Conservation (phyloP, 2,797 vertebrate genomes). For the Leptoclinus maculatus region DNA sequence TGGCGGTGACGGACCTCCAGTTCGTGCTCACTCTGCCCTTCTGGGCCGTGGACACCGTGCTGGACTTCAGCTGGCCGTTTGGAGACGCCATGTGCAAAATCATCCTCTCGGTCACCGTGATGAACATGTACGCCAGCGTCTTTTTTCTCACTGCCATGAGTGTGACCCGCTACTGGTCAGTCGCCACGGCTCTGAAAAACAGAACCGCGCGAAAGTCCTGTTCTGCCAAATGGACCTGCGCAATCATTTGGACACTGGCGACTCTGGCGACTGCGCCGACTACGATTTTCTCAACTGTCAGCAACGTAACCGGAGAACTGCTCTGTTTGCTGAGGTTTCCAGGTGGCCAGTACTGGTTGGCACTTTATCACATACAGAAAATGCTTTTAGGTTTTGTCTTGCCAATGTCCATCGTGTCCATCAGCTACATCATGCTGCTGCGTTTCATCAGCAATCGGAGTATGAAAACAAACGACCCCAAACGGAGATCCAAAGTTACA, state of each 20-base stretch:
- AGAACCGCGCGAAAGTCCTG: slow-evolving; percentile 52
- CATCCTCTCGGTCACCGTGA: slow-evolving; percentile 85
- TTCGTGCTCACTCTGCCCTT: slow-evolving; percentile 87
- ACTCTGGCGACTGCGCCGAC: slow-evolving; percentile 82
- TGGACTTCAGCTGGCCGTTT: slow-evolving; percentile 90
- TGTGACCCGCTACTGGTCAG: slow-evolving; percentile 84
- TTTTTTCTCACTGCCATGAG: slow-evolving; percentile 90
- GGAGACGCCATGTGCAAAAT: slow-evolving; percentile 88
- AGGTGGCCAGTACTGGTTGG: slow-evolving; percentile 83
- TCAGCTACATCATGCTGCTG: slow-evolving; percentile 82
- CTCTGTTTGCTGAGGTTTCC: slow-evolving; percentile 84
- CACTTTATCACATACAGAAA: slow-evolving; percentile 86
- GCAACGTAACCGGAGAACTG: slow-evolving; percentile 81
- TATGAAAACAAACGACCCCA: slow-evolving; percentile 77
- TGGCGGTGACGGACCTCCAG: slow-evolving; percentile 86
- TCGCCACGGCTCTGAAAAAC: slow-evolving; percentile 78
- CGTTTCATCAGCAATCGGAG: slow-evolving; percentile 77
- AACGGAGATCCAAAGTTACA: slow-evolving; percentile 78
- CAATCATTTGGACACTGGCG: slow-evolving; percentile 79
- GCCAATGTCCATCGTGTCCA: slow-evolving; percentile 80
- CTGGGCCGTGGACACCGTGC: slow-evolving; percentile 87
- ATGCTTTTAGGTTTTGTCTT: slow-evolving; percentile 83
- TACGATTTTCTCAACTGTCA: slow-evolving; percentile 82
- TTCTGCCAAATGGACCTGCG: slow-evolving; percentile 72
- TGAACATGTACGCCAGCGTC: slow-evolving; percentile 90